These are phyloP conservation scores for Oryzias dopingdopingensis DNA, from an alignment of 2,797 vertebrate species.

Conservation along the genomic window DNA sequence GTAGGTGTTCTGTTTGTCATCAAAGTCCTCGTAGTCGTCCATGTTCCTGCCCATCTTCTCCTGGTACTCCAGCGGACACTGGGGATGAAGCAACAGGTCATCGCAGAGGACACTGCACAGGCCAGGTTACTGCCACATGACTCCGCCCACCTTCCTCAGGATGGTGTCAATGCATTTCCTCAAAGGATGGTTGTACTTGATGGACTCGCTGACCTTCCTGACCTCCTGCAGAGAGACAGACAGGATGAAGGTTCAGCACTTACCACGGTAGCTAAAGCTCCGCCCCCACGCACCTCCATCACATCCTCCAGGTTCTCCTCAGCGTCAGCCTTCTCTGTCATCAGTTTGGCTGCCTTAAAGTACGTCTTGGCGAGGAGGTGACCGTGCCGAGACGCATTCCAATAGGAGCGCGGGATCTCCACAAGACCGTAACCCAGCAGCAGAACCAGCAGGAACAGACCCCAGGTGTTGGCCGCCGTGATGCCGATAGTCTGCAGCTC, in stretches of 20 bases:
- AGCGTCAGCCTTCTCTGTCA: conserved; percentile 96
- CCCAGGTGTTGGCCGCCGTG: conserved; percentile 97
- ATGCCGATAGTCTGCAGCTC: conserved; percentile 96
- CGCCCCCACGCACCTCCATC: conserved; percentile 83
- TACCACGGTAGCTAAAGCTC: too few relatives aligned
- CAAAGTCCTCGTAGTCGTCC: conserved; percentile 98
- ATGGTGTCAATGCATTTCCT: conserved; percentile 95
- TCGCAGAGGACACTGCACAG: background rate
- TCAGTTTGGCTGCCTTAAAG: conserved; percentile 95
- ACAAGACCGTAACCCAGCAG: conserved; percentile 94
- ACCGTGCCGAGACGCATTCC: conserved; percentile 88
- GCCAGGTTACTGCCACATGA: background rate
- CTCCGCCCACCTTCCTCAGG: conserved; percentile 86
- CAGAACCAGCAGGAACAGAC: conserved; percentile 93
- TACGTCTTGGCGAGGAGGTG: conserved; percentile 94
- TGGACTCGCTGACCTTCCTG: conserved; percentile 91
- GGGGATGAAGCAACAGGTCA: background rate
- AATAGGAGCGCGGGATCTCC: conserved; percentile 95
- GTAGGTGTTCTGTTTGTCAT: conserved; percentile 90
- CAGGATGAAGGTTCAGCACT: too few relatives aligned
- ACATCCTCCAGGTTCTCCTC: conserved; percentile 96
- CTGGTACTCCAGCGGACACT: conserved; percentile 95
- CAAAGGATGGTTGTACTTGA: conserved; percentile 95
- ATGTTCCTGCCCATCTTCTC: conserved; percentile 98
- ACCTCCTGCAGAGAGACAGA: conserved; percentile 82